Evolutionary conservation across 1,140 invertebrate genomes (phyloP), one percentile per base, ranked within the genome.

Genomic region (Bathynomus jamesi): DNA sequence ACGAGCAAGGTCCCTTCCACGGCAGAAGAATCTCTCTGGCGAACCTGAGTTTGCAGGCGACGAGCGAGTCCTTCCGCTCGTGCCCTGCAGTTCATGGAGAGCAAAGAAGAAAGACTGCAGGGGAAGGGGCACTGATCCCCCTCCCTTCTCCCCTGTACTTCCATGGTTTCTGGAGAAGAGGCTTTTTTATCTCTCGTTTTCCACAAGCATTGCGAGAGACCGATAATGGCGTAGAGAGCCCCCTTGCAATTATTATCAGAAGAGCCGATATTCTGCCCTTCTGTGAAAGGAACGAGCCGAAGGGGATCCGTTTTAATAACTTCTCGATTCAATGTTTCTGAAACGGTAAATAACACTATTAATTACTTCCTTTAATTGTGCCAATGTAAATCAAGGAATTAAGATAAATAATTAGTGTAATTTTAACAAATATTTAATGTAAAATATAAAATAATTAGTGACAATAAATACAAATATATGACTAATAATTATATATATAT

Each of bases 51-150:
- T 77, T 91, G 90, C 67, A 92, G 83, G 78, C 88, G 87, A 70
- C 89, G 84, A 63, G 91, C 90, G 79, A 92, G 91, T 53, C 89
- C 89, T 80, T 91, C 90, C 21, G 90, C 90, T 67, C 89, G 85
- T 30, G 88, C 88, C 61, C 90, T 86, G 80, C 90, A 92, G 80
- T 89, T 91, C 85, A 89, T 89, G 11, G 85, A 82, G 30, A 87
- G 81, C 7, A 87, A 78, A 0, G 85, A 85, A 67, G 82, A 82
- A 17, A 87, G 79, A 69, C 84, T 83, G 67, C 86, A 87, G 13
- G 83, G 75, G 25, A 76, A 63, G 17, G 75, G 68, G 67, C 75
- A 76, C 2, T 21, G 40, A 17, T 53, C 40, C 21, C 21, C 40
- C 21, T 5, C 2, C 5, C 5, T 5, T 53, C 21, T 21, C 21